Evolutionary conservation across 2,888 invertebrate genomes (phyloP).

Genomic region (Drosophila mimetica): DNA sequence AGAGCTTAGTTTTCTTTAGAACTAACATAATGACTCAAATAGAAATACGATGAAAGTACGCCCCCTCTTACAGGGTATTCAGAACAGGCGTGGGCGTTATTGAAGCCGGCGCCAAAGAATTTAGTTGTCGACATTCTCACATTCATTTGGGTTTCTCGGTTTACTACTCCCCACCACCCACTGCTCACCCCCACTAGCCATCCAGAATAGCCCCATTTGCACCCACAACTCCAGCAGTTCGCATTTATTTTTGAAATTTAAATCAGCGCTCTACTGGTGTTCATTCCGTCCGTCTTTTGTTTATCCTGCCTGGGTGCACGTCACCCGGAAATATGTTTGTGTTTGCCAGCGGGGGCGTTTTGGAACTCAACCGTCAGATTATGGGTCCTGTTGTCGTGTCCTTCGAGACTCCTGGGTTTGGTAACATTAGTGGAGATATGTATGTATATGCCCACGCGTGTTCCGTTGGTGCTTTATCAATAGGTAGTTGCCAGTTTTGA

Average conservation of each 20-base stretch:
- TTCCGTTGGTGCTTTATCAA: slow-evolving; percentile 50
- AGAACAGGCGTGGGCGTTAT: slow-evolving; percentile 11
- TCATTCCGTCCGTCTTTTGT: slow-evolving; percentile 34
- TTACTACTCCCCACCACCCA: slow-evolving; percentile 4
- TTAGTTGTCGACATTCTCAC: slow-evolving; percentile 44
- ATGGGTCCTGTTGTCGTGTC: slow-evolving; percentile 57
- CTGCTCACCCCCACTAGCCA: background rate
- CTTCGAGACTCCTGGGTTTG: slow-evolving; percentile 33
- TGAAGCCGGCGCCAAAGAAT: slow-evolving; percentile 19
- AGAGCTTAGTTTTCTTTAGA: too few relatives aligned
- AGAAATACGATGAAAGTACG: background rate
- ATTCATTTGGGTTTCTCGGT: slow-evolving; percentile 42
- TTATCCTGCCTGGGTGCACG: slow-evolving; percentile 39
- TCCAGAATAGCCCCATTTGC: background rate
- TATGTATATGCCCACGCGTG: slow-evolving; percentile 43
- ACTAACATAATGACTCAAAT: too few relatives aligned
- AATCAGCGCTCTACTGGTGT: slow-evolving; percentile 53
- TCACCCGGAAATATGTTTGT: slow-evolving; percentile 63
- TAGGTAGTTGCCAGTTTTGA: slow-evolving; percentile 54
- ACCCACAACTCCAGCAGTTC: slow-evolving; percentile 22
- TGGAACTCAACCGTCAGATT: slow-evolving; percentile 52
- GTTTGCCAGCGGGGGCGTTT: slow-evolving; percentile 39
- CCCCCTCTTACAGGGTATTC: slow-evolving; percentile 19
- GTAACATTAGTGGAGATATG: slow-evolving; percentile 21
- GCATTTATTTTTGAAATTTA: slow-evolving; percentile 67